These are phyloP conservation scores for Apantesis nais DNA, from an alignment of 2,888 invertebrate genomes.

Conservation along the genomic window DNA sequence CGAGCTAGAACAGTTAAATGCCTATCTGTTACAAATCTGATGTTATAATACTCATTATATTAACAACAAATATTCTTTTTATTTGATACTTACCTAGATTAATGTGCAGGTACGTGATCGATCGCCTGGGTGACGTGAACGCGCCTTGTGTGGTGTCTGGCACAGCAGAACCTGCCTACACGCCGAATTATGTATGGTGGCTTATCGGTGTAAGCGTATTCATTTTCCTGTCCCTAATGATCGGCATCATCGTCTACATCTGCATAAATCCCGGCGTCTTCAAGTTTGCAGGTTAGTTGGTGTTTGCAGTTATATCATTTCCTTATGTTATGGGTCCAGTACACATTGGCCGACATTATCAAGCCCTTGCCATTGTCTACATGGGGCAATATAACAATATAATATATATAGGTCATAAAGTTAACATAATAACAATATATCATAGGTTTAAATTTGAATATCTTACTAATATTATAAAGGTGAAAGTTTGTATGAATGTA, in stretches of 20 bases:
- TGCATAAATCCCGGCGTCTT: slow-evolving; percentile 58
- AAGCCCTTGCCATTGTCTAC: no score
- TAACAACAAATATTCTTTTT: no score
- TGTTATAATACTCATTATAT: no score
- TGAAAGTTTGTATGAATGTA: no score
- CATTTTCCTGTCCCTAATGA: slow-evolving; percentile 43
- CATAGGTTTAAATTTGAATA: no score
- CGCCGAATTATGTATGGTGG: slow-evolving; percentile 57
- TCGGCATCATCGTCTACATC: slow-evolving; percentile 53
- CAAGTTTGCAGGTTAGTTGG: slow-evolving; percentile 56
- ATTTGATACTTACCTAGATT: neutral
- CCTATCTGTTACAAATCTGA: no score
- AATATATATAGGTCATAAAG: no score
- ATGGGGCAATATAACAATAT: no score
- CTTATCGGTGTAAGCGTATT: slow-evolving; percentile 53
- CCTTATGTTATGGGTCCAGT: neutral
- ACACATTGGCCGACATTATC: no score
- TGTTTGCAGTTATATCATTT: neutral
- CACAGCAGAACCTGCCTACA: slow-evolving; percentile 26
- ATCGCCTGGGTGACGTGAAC: slow-evolving; percentile 52
- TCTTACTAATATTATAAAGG: no score
- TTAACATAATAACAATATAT: no score
- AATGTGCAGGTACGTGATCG: slow-evolving; percentile 55
- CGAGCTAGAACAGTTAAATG: no score
- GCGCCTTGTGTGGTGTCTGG: slow-evolving; percentile 56